phyloP scores from a whole-genome alignment of 2,888 invertebrate genomes.

The Chaitophorus viminalis region DNA sequence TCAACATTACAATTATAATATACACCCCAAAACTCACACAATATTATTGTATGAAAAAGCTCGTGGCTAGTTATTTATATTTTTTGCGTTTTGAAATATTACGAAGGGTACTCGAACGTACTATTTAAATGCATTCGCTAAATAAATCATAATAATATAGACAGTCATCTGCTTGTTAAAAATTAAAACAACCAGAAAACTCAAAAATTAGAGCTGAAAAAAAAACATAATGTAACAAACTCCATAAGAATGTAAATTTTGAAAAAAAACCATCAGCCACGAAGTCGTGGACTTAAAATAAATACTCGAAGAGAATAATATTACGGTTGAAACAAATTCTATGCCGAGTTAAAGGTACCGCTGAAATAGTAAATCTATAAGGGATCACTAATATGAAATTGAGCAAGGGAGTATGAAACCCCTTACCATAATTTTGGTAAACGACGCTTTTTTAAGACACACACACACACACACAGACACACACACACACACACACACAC shows the following conservation, averaged over 20 bases:
- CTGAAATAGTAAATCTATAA: too few species aligned
- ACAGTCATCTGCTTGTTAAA: background rate
- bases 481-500: slow-evolving; percentile 45
- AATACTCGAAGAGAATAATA: too few species aligned
- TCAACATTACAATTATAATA: too few species aligned
- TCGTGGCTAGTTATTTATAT: background rate
- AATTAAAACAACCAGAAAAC: background rate
- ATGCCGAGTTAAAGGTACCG: too few species aligned
- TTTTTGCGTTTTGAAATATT: background rate
- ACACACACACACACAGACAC: slow-evolving; percentile 15
- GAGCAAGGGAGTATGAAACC: too few species aligned
- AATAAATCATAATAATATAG: background rate
- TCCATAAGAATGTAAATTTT: background rate
- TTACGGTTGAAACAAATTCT: too few species aligned
- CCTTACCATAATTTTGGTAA: too few species aligned
- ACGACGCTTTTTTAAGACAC: too few species aligned
- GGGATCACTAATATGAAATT: too few species aligned
- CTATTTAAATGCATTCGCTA: background rate
- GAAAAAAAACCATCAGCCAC: too few species aligned
- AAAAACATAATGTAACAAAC: background rate
- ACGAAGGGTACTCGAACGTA: background rate
- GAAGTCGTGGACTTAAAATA: too few species aligned
- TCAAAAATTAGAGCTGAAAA: background rate
- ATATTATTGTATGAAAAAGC: background rate
- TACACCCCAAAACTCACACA: background rate